These are phyloP conservation scores for Gnathonemus echidnorhynchus DNA, from an alignment of 2,113 vertebrate genomes.

Conservation along the genomic window DNA sequence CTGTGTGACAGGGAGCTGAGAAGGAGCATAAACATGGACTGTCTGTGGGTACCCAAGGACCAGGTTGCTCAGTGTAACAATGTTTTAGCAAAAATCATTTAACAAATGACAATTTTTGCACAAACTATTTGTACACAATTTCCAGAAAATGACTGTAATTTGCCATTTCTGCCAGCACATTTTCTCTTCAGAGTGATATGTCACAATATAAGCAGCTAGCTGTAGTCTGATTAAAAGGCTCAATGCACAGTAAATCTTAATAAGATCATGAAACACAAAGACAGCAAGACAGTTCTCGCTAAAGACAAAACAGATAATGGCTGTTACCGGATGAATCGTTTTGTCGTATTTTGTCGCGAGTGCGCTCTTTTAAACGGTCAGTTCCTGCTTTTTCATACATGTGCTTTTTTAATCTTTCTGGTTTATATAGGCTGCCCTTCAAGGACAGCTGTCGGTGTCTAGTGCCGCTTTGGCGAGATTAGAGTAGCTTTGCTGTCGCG, in stretches of 20 bases:
- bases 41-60: neutral
- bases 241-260: neutral
- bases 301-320: neutral
- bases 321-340: neutral
- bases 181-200: neutral
- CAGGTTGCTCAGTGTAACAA: neutral
- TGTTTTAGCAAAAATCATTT: neutral
- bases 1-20: no score
- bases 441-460: slow-evolving; percentile 18
- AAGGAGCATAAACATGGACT: neutral
- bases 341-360: neutral
- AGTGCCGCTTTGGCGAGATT: slow-evolving; percentile 18
- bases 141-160: neutral
- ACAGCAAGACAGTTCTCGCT: neutral
- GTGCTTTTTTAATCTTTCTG: neutral
- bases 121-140: neutral
- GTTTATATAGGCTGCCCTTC: neutral
- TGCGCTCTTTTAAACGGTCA: no score
- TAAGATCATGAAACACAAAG: neutral
- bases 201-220: neutral
- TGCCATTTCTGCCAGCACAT: neutral
- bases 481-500: slow-evolving; percentile 21
- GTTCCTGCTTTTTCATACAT: neutral
- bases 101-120: neutral
- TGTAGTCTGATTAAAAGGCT: neutral